Evolutionary conservation across 2,797 vertebrate species (phyloP), one percentile per base, ranked within the genome.

Genomic region (Serranus cabrilla): DNA sequence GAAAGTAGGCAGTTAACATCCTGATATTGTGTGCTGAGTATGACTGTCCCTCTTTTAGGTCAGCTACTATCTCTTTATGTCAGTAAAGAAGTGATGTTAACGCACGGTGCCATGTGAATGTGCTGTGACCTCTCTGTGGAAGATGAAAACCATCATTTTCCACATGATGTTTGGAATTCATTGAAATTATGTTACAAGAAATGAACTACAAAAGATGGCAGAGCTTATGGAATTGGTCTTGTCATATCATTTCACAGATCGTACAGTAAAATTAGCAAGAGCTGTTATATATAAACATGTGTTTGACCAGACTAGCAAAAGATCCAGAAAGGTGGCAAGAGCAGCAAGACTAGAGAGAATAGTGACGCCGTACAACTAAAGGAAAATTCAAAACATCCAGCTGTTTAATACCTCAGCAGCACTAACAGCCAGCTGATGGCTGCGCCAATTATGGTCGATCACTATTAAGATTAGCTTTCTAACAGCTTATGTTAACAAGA

Each of bases 401-500:
- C 61, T 61, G 43, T 23, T 17, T 57, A 21, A 62, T 25, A 47
- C 39, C 1, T 43, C 73, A 46, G 11, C 43, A 45, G 20, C 40
- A 13, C 45, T 67, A 62, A 72, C 68, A 81, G 47, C n/a, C 27
- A 62, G 16, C 45, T 71, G 68, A 72, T 52, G 58, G 23, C 58
- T 76, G 21, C 18, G 45, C 52, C 59, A 73, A 49, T 63, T 73
- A 63, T 58, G 17, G 43, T 40, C n/a, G 13, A 42, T 64, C 39
- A 27, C 20, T 34, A 34, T n/a, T 40, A 23, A 18, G 20, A 56
- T 50, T 71, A 0, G 7, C n/a, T 39, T 60, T 31, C 27, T 3
- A 31, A 31, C 27, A 31, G 27, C 27, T 31, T 3, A 31, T 46
- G 10, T 60, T 61, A 25, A 17, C 71, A 45, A n/a, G 27, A 31